Evolutionary conservation across 2,797 vertebrate genomes (phyloP).

Genomic region (Tympanoctomys barrerae): DNA sequence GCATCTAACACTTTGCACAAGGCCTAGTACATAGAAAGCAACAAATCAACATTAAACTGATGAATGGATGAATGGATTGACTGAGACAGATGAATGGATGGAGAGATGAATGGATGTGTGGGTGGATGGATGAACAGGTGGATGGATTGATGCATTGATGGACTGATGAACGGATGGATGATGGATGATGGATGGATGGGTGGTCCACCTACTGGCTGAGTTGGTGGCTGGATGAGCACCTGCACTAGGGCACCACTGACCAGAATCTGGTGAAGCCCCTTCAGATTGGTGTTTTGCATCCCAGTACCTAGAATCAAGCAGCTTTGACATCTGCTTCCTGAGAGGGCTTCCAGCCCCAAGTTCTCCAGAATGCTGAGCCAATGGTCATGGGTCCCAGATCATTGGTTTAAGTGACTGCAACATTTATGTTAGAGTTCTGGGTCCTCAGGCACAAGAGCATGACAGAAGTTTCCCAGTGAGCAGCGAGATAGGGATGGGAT

Average conservation of each 20-base stretch:
- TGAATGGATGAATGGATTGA: not conserved
- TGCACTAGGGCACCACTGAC: not conserved
- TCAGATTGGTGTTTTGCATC: not conserved
- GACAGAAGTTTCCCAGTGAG: constrained; percentile 33
- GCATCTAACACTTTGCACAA: not conserved
- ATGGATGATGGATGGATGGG: not conserved
- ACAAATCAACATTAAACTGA: not conserved
- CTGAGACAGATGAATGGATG: not conserved
- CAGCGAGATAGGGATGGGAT: accelerated
- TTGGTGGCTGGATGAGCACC: not conserved
- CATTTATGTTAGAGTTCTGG: constrained; percentile 53
- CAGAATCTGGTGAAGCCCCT: not conserved
- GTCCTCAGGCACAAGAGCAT: constrained; percentile 72
- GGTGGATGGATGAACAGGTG: not conserved
- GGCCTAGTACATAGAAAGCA: not conserved
- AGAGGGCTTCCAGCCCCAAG: not conserved
- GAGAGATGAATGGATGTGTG: not conserved
- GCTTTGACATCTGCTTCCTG: not conserved
- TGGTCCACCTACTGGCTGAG: not conserved
- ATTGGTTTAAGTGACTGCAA: constrained; percentile 74
- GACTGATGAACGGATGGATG: not conserved
- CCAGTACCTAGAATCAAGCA: not conserved
- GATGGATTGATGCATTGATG: not conserved
- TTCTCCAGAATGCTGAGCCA: not conserved
- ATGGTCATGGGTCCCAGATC: constrained; percentile 69